Percentiles rank a stretch among this genome's conserved stretches.
phyloP scores from a whole-genome alignment of 1,140 invertebrate species.

The Hormaphis cornu region DNA sequence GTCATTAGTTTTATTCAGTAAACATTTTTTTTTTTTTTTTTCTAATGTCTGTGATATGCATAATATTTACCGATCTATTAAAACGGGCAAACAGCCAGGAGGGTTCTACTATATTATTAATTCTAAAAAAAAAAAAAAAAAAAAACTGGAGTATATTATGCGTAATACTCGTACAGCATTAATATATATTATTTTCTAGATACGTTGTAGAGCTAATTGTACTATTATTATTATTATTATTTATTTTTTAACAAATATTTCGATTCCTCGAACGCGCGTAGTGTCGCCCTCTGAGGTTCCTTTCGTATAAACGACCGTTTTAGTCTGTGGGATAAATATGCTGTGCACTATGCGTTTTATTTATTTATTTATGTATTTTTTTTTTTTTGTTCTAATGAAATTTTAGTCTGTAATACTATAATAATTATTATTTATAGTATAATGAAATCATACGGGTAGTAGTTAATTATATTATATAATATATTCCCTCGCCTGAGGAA shows the following conservation, averaged over 20 bases:
- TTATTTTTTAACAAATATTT: constrained; percentile 21
- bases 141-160: constrained; percentile 1
- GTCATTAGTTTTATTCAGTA: too few relatives aligned
- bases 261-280: not conserved
- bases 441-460: constrained; percentile 21
- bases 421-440: not conserved
- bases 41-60: not conserved
- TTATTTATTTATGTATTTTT: too few relatives aligned
- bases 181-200: constrained; percentile 16
- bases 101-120: not conserved
- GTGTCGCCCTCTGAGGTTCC: not conserved
- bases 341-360: not conserved
- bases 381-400: not conserved
- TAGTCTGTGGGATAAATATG: not conserved
- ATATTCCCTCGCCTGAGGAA: constrained; percentile 7
- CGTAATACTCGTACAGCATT: too few relatives aligned
- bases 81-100: not conserved
- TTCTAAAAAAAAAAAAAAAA: not conserved
- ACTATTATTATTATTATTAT: constrained; percentile 4
- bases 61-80: not conserved
- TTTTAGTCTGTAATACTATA: constrained; percentile 13
- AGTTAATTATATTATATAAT: constrained; percentile 24
- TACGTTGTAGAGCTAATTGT: constrained; percentile 17
- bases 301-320: not conserved
- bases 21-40: not conserved